Evolutionary conservation across 2,113 vertebrate genomes (phyloP).

Genomic region (Syrrhaptes paradoxus): DNA sequence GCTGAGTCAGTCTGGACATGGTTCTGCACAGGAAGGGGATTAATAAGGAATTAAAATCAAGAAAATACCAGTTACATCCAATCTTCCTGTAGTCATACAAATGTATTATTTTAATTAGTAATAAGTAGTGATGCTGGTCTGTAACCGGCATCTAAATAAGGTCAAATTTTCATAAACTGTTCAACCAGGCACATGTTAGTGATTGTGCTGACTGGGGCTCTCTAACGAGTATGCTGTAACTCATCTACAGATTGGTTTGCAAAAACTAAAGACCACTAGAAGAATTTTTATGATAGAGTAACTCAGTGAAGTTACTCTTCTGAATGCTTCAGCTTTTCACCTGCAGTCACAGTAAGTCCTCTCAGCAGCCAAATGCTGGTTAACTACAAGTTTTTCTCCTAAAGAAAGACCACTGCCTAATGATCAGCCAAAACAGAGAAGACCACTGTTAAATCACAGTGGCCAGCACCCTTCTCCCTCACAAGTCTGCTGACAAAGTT

Average conservation of each 20-base stretch:
- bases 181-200: neutral
- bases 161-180: neutral
- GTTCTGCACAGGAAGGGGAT: constrained; percentile 80
- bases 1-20: constrained; percentile 95
- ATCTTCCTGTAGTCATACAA: neutral
- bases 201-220: neutral
- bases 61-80: neutral
- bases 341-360: neutral
- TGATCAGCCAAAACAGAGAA: neutral
- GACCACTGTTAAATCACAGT: neutral
- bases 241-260: neutral
- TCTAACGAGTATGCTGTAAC: neutral
- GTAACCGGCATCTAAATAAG: neutral
- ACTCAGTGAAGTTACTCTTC: neutral
- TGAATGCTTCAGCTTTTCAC: neutral
- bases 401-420: neutral
- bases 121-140: neutral
- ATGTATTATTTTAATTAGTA: neutral
- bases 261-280: neutral
- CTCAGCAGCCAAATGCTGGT: neutral
- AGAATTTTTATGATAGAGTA: neutral
- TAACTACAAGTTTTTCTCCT: neutral
- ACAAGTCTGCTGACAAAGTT: neutral
- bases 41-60: constrained; percentile 46
- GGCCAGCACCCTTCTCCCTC: neutral